Conservation (phyloP, 2,797 vertebrate species). For the Centropyge bicolor region DNA sequence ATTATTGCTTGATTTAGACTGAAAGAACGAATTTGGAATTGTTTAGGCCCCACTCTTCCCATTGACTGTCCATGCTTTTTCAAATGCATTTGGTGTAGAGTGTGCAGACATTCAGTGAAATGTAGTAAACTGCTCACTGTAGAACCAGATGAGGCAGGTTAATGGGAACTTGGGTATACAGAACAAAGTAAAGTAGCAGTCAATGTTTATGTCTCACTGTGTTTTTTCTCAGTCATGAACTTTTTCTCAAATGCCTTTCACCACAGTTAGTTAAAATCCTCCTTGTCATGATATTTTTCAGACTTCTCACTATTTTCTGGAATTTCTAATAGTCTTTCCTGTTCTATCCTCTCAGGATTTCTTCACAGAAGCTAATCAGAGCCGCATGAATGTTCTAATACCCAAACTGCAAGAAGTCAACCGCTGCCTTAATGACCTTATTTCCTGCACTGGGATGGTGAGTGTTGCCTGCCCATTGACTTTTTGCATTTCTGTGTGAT, state of each 20-base stretch:
- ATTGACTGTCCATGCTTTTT: neutral
- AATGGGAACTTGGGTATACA: neutral
- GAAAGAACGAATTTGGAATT: neutral
- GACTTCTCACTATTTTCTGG: neutral
- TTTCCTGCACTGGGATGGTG: slow-evolving; percentile 88
- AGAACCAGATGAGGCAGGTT: neutral
- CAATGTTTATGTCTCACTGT: neutral
- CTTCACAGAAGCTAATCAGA: slow-evolving; percentile 83
- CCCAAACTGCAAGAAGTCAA: slow-evolving; percentile 95
- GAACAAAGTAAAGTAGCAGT: neutral
- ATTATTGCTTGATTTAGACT: neutral
- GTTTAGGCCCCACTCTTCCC: neutral
- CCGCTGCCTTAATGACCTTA: slow-evolving; percentile 90
- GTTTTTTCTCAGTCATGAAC: neutral
- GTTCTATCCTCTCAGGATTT: slow-evolving; percentile 83
- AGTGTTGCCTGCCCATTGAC: slow-evolving; percentile 50
- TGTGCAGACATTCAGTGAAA: neutral
- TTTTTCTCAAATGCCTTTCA: neutral
- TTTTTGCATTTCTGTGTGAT: neutral
- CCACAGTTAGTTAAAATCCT: neutral
- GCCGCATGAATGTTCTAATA: slow-evolving; percentile 85
- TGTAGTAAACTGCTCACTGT: neutral
- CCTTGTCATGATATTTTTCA: neutral
- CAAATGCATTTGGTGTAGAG: neutral
- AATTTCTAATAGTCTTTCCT: slow-evolving; percentile 24